Base-by-base conservation (phyloP, 1,140 invertebrate species). In the Portunus trituberculatus region DNA sequence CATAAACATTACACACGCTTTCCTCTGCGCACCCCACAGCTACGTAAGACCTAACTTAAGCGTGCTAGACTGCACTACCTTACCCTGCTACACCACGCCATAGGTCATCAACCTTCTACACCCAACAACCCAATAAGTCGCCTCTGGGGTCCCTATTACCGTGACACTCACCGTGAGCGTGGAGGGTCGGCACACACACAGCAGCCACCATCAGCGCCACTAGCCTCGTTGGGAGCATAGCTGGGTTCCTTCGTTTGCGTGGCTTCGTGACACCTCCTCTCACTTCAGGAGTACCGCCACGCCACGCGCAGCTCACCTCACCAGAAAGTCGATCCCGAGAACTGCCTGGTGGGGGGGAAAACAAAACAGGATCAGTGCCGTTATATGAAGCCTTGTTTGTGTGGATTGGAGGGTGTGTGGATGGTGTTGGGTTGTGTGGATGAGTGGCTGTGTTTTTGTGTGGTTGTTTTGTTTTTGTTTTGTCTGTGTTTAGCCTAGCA, bases 131-230 rank as follows among this genome's bases (percentile, higher is more conserved):
- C 16, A 20, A 59, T 59, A 20, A 20, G 16, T 12, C 52, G 12
- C 12, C 52, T 12, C 52, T 59, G 16, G 52, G 2, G 52, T 20
- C 12, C 52, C 12, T 10, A 0, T 59, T 59, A 59, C 52, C 45
- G 29, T 0, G n/a, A 59, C 6, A 29, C 89, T 59, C n/a, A 91
- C 46, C 89, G 46, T 59, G 89, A 20, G 46, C 89, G 48, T 14
- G 10, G 39, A 28, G 89, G n/a, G 90, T 29, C 90, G 76, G 12
- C 28, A 91, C 46, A 39, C 90, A 91, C 90, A 91, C 52, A n/a
- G 59, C 48, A 45, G 59, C 29, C 89, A 91, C 29, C 90, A 91
- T 3, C 89, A 91, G n/a, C 25, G 59, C 39, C 45, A 39, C 48
- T 28, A 87, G 31, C 29, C 29, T 91, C 28, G 90, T 76, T 28